These are phyloP conservation scores for Mobula hypostoma DNA, from an alignment of 2,113 vertebrate species.

Conservation along the genomic window DNA sequence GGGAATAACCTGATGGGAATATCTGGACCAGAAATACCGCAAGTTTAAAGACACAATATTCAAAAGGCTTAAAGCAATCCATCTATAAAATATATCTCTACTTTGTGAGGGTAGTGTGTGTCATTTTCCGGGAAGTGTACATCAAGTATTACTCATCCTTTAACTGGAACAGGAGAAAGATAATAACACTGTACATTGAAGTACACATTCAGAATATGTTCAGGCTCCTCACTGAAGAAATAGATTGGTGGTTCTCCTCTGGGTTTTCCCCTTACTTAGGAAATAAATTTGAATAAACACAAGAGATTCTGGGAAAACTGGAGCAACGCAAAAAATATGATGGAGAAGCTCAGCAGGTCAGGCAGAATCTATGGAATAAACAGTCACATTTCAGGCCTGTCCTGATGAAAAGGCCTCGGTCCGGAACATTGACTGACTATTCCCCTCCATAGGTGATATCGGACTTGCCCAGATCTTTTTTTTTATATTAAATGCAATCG, in stretches of 20 bases:
- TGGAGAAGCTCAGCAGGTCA: too few relatives aligned
- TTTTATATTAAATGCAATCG: too few relatives aligned
- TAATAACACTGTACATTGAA: neutral
- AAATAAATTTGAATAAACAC: neutral
- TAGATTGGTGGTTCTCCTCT: neutral
- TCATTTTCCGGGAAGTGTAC: neutral
- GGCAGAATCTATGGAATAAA: too few relatives aligned
- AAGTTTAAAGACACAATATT: constrained; percentile 11
- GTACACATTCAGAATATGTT: neutral
- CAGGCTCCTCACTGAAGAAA: neutral
- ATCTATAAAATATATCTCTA: constrained; percentile 19
- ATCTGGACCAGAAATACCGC: neutral
- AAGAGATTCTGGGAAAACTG: too few relatives aligned
- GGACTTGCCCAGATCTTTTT: too few relatives aligned
- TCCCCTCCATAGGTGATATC: too few relatives aligned
- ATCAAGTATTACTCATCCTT: neutral
- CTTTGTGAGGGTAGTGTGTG: neutral
- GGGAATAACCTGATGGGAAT: neutral
- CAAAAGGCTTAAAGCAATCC: constrained; percentile 26
- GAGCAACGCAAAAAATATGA: too few relatives aligned
- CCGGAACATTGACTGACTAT: too few relatives aligned
- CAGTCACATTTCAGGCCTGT: too few relatives aligned
- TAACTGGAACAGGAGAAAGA: neutral
- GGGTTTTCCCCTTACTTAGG: neutral
- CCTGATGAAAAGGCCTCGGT: too few relatives aligned